Percentiles rank a stretch among this genome's conserved stretches.
phyloP scores from a whole-genome alignment of 2,113 vertebrate species.

The Tricholaema leucomelas region DNA sequence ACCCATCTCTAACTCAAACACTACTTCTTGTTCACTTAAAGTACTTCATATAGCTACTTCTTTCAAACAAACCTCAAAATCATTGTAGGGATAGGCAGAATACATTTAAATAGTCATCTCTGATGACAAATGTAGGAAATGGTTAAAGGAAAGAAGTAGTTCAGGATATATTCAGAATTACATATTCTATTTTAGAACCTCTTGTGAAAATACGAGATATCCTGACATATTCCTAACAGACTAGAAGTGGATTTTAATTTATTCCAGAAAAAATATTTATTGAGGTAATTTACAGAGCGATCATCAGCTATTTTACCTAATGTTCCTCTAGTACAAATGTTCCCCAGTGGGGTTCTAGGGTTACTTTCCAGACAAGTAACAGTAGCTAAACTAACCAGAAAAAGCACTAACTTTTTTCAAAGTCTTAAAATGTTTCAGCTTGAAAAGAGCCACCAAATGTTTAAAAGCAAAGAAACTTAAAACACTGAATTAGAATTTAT shows the following conservation, averaged over 20 bases:
- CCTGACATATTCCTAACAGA: not conserved
- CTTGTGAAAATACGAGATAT: not conserved
- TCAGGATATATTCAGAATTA: not conserved
- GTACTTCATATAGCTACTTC: not conserved
- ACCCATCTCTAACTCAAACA: not conserved
- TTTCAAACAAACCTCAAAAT: not conserved
- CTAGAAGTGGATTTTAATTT: not conserved
- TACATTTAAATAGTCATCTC: not conserved
- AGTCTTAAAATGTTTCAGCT: conserved; percentile 44
- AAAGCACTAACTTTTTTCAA: conserved; percentile 59
- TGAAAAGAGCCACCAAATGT: conserved; percentile 41
- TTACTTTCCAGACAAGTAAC: not conserved
- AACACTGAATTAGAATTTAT: conserved; percentile 62
- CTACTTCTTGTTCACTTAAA: not conserved
- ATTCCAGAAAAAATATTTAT: not conserved
- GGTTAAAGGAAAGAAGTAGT: not conserved
- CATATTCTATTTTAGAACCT: not conserved
- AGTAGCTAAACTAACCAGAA: conserved; percentile 37
- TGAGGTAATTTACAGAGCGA: not conserved
- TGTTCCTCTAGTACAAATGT: not conserved
- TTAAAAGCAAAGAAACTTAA: conserved; percentile 50
- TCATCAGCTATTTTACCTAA: not conserved
- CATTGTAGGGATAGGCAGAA: not conserved
- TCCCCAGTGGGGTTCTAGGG: not conserved
- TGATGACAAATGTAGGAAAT: not conserved